phyloP scores from a whole-genome alignment of 2,797 vertebrate genomes.

The Anguilla marmorata region DNA sequence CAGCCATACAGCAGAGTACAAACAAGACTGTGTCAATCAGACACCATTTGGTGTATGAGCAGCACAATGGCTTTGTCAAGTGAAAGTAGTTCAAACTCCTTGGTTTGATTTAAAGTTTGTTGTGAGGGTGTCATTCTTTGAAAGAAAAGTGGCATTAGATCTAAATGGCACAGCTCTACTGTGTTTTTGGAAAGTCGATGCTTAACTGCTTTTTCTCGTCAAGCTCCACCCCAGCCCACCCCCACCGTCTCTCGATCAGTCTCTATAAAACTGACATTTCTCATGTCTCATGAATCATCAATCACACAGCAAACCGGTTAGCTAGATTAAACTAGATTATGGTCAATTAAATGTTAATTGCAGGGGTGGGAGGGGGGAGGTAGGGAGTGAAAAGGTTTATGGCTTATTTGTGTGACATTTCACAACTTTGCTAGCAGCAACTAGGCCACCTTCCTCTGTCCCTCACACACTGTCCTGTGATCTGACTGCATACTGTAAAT shows the following conservation, averaged over 20 bases:
- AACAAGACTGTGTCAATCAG: not conserved
- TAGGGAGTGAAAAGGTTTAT: not conserved
- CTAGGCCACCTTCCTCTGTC: not conserved
- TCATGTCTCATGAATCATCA: conserved; percentile 18
- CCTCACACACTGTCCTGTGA: not conserved
- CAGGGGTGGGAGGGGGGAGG: not conserved
- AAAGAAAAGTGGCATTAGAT: no score
- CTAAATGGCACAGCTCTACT: not conserved
- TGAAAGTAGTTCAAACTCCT: no score
- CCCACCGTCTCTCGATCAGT: not conserved
- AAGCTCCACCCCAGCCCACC: not conserved
- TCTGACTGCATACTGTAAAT: not conserved
- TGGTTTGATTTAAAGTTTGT: no score
- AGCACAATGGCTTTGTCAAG: no score
- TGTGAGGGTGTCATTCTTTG: no score
- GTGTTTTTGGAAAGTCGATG: not conserved
- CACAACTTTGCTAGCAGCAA: not conserved
- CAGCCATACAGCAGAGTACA: no score
- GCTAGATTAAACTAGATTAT: conserved; percentile 20
- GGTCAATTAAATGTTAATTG: conserved; percentile 35
- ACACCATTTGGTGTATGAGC: not conserved
- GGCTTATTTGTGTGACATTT: conserved; percentile 32
- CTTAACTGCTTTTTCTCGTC: not conserved
- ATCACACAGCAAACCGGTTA: not conserved
- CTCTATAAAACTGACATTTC: not conserved